Conservation (phyloP, 2,888 invertebrate genomes). For the Lydus trimaculatus region DNA sequence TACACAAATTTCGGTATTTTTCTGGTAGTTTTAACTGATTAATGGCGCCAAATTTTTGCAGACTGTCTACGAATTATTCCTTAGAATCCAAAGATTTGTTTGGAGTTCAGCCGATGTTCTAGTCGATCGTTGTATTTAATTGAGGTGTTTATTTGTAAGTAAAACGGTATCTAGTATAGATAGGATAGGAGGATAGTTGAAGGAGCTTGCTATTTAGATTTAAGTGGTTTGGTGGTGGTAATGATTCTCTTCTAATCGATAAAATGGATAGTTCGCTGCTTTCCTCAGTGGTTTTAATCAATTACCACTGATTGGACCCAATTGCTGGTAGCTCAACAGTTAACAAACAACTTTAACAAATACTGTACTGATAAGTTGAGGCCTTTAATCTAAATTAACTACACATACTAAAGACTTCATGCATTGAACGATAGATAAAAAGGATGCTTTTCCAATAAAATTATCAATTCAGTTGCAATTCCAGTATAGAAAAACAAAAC, state of each 20-base stretch:
- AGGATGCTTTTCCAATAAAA: conserved; percentile 14
- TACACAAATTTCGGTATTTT: conserved; percentile 23
- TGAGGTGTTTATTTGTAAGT: conserved; percentile 30
- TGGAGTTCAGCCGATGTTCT: not conserved
- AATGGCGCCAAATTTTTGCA: conserved; percentile 21
- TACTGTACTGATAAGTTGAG: conserved; percentile 2
- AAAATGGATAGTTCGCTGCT: conserved; percentile 52
- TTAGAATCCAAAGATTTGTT: not conserved
- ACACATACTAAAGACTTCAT: not conserved
- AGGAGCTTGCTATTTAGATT: conserved; percentile 31
- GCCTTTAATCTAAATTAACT: not conserved
- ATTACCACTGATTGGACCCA: conserved; percentile 60
- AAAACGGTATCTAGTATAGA: conserved; percentile 27
- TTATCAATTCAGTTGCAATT: not conserved
- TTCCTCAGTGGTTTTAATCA: conserved; percentile 57
- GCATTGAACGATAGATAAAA: conserved; percentile 13
- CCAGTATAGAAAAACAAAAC: too few species aligned
- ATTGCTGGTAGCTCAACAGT: conserved; percentile 54
- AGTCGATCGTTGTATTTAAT: not conserved
- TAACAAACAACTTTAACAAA: conserved; percentile 33
- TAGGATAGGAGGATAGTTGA: conserved; percentile 8
- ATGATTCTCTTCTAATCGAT: conserved; percentile 45
- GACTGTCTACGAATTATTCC: conserved; percentile 11
- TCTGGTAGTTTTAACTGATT: conserved; percentile 30
- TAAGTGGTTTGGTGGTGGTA: conserved; percentile 38